Conservation (phyloP, 2,888 invertebrate species). For the Eilema sororculum region DNA sequence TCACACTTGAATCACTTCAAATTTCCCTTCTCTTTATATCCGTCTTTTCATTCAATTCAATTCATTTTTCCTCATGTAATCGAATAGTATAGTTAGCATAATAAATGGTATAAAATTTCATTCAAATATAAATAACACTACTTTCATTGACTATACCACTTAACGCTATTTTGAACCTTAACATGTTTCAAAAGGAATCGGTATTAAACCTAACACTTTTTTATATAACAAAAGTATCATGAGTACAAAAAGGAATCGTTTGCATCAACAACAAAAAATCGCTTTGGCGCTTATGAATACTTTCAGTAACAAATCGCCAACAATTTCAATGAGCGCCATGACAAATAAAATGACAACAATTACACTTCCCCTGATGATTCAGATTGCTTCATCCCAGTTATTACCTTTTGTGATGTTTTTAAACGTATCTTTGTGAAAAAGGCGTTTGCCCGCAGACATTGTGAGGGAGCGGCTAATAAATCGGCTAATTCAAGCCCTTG, state of each 20-base stretch:
- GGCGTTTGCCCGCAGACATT: constrained; percentile 13
- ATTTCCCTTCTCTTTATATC: too few relatives aligned
- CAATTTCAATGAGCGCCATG: constrained; percentile 54
- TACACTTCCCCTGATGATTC: constrained; percentile 48
- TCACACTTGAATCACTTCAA: too few relatives aligned
- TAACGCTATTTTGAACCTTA: too few relatives aligned
- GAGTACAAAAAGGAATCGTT: constrained; percentile 13
- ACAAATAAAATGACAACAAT: constrained; percentile 62
- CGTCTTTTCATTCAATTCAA: too few relatives aligned
- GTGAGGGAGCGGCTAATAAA: constrained; percentile 25
- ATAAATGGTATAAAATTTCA: too few relatives aligned
- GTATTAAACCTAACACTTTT: too few relatives aligned
- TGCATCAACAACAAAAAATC: constrained; percentile 29
- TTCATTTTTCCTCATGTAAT: too few relatives aligned
- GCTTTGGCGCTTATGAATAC: constrained; percentile 46
- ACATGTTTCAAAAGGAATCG: too few relatives aligned
- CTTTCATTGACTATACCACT: too few relatives aligned
- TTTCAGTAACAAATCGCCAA: constrained; percentile 53
- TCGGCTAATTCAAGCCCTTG: constrained; percentile 17
- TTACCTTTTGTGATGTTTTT: constrained; percentile 52
- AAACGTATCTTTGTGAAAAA: constrained; percentile 49
- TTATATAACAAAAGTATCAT: constrained; percentile 9
- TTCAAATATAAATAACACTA: too few relatives aligned
- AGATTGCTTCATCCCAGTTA: constrained; percentile 51
- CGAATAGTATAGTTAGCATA: too few relatives aligned